phyloP scores from a whole-genome alignment of 2,113 vertebrate species.

The Toxostoma redivivum region DNA sequence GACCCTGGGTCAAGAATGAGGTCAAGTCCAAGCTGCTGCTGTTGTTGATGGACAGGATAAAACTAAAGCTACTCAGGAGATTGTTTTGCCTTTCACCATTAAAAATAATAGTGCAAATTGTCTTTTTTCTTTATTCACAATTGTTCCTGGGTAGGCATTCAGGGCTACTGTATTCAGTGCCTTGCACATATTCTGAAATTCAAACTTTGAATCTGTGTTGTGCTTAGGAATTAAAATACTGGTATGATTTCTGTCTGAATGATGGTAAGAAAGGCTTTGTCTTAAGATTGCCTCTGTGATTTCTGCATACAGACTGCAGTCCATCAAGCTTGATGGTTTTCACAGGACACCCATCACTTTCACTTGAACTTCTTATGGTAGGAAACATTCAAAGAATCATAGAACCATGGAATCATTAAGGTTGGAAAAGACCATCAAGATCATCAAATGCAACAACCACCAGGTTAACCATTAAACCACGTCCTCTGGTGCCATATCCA shows the following conservation, averaged over 20 bases:
- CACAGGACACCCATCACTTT: neutral
- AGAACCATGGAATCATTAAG: neutral
- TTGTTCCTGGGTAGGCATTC: neutral
- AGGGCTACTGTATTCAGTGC: neutral
- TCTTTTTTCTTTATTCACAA: neutral
- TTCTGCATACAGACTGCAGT: neutral
- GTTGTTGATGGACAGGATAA: neutral
- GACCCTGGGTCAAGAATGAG: neutral
- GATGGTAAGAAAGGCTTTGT: neutral
- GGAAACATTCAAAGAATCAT: neutral
- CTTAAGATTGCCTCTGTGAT: neutral
- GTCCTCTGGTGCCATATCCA: neutral
- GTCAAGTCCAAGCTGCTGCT: neutral
- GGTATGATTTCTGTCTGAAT: neutral
- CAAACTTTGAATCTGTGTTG: neutral
- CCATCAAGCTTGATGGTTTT: neutral
- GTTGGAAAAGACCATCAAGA: neutral
- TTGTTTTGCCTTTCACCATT: fast-evolving
- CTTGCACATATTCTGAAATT: neutral
- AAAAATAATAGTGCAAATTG: neutral
- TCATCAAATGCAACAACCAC: fast-evolving
- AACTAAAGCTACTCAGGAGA: neutral
- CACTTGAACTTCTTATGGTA: neutral
- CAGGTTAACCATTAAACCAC: neutral
- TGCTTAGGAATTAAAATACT: neutral